phyloP scores from a whole-genome alignment of 2,113 vertebrate species.

The Callipepla squamata region DNA sequence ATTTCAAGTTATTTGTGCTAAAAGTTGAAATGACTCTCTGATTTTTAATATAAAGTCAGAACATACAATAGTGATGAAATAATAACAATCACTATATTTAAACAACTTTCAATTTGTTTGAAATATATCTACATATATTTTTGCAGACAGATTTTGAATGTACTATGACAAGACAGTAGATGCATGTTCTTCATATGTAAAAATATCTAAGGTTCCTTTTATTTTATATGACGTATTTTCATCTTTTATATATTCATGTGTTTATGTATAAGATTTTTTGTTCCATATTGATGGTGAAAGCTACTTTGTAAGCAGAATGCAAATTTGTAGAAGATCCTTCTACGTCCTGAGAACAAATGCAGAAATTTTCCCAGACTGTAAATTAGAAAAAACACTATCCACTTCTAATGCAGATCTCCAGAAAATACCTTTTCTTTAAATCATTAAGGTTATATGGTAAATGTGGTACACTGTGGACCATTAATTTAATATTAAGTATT shows the following conservation, averaged over 20 bases:
- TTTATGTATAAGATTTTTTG: background rate
- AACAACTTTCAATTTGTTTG: background rate
- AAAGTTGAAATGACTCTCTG: background rate
- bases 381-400: background rate
- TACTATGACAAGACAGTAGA: background rate
- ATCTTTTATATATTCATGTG: background rate
- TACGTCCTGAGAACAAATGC: background rate
- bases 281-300: background rate
- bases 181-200: background rate
- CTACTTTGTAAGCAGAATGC: background rate
- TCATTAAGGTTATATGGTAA: slow-evolving; percentile 3
- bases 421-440: background rate
- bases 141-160: background rate
- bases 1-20: background rate
- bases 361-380: background rate
- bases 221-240: background rate
- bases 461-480: background rate
- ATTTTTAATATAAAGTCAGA: background rate
- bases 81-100: background rate
- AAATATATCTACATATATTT: background rate
- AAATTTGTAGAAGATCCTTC: background rate
- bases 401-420: background rate
- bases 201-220: background rate
- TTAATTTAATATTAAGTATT: background rate
- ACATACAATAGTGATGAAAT: background rate